Evolutionary conservation across 1,140 invertebrate genomes (phyloP).

Genomic region (Drosophila lacteicornis): DNA sequence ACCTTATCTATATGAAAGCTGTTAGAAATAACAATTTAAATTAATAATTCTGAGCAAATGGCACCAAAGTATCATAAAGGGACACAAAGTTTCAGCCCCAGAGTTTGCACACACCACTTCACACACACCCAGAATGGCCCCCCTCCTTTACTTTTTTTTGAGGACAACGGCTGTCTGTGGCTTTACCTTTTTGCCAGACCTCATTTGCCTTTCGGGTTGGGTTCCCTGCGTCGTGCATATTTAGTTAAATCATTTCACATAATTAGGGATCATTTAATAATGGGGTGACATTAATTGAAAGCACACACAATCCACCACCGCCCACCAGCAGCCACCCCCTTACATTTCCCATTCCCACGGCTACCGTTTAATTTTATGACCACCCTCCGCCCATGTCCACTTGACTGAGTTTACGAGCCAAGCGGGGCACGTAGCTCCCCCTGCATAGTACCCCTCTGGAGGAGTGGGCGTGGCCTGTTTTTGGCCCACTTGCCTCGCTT

Average conservation of each 20-base stretch:
- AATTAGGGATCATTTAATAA: slow-evolving; percentile 85
- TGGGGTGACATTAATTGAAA: slow-evolving; percentile 85
- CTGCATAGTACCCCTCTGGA: slow-evolving; percentile 9
- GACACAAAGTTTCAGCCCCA: slow-evolving; percentile 48
- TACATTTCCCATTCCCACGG: slow-evolving; percentile 32
- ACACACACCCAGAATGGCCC: not conserved
- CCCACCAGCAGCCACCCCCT: slow-evolving; percentile 15
- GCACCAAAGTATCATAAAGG: slow-evolving; percentile 82
- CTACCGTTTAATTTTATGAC: slow-evolving; percentile 79
- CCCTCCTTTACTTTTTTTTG: not conserved
- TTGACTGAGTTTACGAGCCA: slow-evolving; percentile 75
- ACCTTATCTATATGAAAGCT: slow-evolving; percentile 45
- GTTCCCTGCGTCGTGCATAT: slow-evolving; percentile 62
- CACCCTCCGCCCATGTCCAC: slow-evolving; percentile 69
- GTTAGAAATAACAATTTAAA: slow-evolving; percentile 66
- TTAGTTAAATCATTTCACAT: slow-evolving; percentile 85
- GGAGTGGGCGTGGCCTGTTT: slow-evolving; percentile 36
- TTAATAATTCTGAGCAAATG: slow-evolving; percentile 72
- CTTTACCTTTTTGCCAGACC: slow-evolving; percentile 58
- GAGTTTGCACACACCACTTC: slow-evolving; percentile 30
- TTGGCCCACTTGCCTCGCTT: slow-evolving; percentile 50
- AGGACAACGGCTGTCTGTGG: slow-evolving; percentile 58
- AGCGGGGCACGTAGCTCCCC: slow-evolving; percentile 46
- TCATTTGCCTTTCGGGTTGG: slow-evolving; percentile 24
- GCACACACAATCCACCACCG: slow-evolving; percentile 29